Evolutionary conservation across 2,113 vertebrate genomes (phyloP).

Genomic region (Cyphomyrus plagiostoma): DNA sequence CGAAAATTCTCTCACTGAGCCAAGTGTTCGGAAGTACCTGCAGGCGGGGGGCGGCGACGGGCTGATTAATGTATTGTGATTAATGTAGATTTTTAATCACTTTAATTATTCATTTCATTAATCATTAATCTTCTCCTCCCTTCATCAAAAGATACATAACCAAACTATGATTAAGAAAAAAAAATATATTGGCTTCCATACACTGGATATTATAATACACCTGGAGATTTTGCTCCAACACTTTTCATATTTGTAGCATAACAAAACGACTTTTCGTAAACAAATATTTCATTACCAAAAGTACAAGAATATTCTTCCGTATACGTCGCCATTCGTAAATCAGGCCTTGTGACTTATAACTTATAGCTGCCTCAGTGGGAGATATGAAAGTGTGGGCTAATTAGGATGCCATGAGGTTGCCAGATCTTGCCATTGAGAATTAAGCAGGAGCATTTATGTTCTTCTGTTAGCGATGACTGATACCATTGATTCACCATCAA

Average conservation of each 20-base stretch:
- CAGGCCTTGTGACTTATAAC: neutral
- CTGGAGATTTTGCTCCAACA: neutral
- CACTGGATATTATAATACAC: neutral
- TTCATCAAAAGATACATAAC: constrained; percentile 14
- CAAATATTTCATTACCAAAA: neutral
- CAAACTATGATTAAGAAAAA: constrained; percentile 9
- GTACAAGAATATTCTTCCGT: neutral
- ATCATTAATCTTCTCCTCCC: constrained; percentile 17
- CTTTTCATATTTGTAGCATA: neutral
- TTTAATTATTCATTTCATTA: constrained; percentile 20
- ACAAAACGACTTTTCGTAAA: neutral
- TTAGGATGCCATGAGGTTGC: neutral
- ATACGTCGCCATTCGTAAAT: neutral
- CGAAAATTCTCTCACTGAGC: neutral
- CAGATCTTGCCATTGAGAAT: neutral
- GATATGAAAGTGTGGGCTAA: neutral
- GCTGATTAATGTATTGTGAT: constrained; percentile 16
- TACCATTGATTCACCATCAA: neutral
- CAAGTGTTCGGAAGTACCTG: neutral
- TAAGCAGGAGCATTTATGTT: neutral
- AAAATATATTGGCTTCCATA: neutral
- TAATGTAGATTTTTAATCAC: constrained; percentile 21
- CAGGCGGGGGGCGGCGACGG: constrained; percentile 8
- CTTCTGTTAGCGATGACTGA: neutral
- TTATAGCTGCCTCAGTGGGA: neutral